Evolutionary conservation across 1,140 invertebrate species (phyloP).

Genomic region (Zophobas atratus): DNA sequence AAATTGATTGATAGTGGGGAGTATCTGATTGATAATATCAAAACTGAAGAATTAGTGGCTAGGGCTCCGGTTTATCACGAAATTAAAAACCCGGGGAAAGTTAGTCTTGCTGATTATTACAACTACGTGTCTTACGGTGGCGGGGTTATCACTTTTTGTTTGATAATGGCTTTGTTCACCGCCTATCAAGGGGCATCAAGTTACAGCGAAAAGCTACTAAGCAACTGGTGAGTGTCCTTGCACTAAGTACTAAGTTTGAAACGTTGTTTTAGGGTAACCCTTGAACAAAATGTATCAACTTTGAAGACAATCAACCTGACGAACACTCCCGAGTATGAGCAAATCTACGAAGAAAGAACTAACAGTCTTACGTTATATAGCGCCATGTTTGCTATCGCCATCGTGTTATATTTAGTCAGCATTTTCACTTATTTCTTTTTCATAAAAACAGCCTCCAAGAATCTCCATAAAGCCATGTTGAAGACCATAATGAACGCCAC

Average conservation of each 20-base stretch:
- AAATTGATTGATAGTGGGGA: no score
- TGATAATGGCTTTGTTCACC: constrained; percentile 40
- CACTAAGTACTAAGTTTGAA: not conserved
- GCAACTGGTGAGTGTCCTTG: constrained; percentile 25
- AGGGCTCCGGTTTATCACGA: constrained; percentile 14
- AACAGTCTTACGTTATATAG: constrained; percentile 41
- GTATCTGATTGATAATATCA: constrained; percentile 74
- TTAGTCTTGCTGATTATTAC: constrained; percentile 30
- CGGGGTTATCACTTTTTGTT: constrained; percentile 29
- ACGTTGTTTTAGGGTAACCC: not conserved
- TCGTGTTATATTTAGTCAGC: constrained; percentile 52
- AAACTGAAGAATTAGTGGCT: constrained; percentile 68
- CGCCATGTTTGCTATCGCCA: constrained; percentile 3
- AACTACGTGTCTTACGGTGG: constrained; percentile 48
- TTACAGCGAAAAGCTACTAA: constrained; percentile 49
- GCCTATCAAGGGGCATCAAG: constrained; percentile 24
- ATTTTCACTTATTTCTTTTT: constrained; percentile 68
- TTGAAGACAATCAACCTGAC: not conserved
- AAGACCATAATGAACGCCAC: constrained; percentile 73
- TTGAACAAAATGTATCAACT: not conserved
- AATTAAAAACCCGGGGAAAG: constrained; percentile 33
- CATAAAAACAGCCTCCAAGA: constrained; percentile 75
- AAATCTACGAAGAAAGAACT: not conserved
- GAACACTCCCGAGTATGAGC: constrained; percentile 9
- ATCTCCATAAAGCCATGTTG: constrained; percentile 79